These are phyloP conservation scores for Actinia equina DNA, from an alignment of 64 coral and sea anemone species.

Conservation along the genomic window DNA sequence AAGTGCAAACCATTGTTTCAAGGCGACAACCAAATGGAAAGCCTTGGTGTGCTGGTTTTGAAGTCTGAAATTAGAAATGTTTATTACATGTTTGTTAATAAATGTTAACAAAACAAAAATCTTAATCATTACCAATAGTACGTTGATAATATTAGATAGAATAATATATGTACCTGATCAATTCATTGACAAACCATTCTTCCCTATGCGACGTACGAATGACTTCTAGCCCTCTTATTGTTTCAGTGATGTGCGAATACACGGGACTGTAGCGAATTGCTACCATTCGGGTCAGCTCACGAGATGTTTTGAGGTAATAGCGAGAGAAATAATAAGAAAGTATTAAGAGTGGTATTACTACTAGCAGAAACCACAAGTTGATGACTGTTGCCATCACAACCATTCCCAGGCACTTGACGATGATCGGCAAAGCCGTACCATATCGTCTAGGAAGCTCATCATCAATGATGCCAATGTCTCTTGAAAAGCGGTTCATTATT, in stretches of 20 bases:
- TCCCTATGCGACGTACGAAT: slow-evolving; percentile 43
- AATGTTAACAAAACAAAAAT: neutral
- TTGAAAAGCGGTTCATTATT: slow-evolving; percentile 70
- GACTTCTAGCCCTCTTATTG: slow-evolving; percentile 38
- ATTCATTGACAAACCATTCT: neutral
- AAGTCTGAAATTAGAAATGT: neutral
- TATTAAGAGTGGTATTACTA: neutral
- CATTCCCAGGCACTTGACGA: neutral
- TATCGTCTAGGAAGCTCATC: neutral
- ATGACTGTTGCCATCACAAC: neutral
- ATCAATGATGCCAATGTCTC: slow-evolving; percentile 58
- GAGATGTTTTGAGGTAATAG: slow-evolving; percentile 33
- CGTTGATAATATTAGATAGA: too few species aligned
- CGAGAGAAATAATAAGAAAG: neutral
- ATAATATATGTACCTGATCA: neutral
- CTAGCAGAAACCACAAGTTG: neutral
- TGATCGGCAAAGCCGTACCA: neutral
- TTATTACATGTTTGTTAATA: neutral
- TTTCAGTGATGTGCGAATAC: slow-evolving; percentile 34
- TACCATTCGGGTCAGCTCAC: slow-evolving; percentile 56
- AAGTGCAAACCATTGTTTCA: slow-evolving; percentile 25
- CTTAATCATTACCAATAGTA: too few species aligned
- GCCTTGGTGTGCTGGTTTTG: slow-evolving; percentile 37
- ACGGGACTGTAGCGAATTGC: slow-evolving; percentile 54
- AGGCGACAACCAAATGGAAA: slow-evolving; percentile 30